Evolutionary conservation across 35 echinoderm and acorn worm genomes (phyloP), one percentile per base, ranked within the genome.

Genomic region (Diadema setosum): DNA sequence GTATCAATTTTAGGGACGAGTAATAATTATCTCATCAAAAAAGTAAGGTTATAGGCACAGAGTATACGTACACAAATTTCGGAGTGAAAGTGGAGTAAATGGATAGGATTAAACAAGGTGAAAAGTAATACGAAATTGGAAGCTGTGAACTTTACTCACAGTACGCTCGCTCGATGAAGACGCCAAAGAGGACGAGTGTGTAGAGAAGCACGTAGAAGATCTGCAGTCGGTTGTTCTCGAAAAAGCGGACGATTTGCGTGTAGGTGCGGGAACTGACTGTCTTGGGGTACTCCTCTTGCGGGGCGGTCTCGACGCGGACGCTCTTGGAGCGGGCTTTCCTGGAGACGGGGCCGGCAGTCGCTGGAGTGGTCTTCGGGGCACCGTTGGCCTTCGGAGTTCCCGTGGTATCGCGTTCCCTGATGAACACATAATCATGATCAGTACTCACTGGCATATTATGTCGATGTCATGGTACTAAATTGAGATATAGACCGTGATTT

Each of bases 71-170:
- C n/a, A n/a, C n/a, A n/a, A n/a, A n/a, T n/a, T n/a, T n/a, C n/a
- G n/a, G n/a, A n/a, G n/a, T n/a, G n/a, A n/a, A n/a, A n/a, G n/a
- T n/a, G n/a, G n/a, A n/a, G n/a, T n/a, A n/a, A n/a, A n/a, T n/a
- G n/a, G n/a, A n/a, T n/a, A n/a, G n/a, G n/a, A n/a, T n/a, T n/a
- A n/a, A n/a, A n/a, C n/a, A n/a, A n/a, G n/a, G n/a, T n/a, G n/a
- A n/a, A n/a, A n/a, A n/a, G n/a, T n/a, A n/a, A n/a, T n/a, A n/a
- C n/a, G n/a, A n/a, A n/a, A n/a, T n/a, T n/a, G n/a, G n/a, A n/a
- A n/a, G n/a, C n/a, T n/a, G n/a, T n/a, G n/a, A n/a, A n/a, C 12
- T 29, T 78, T 44, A 94, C 96, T 99, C 74, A 99, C 96, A 99
- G 75, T 99, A 99, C 31, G 96, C 96, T 42, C 96, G 65, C 58